Evolutionary conservation across 1,140 invertebrate genomes (phyloP), one percentile per base, ranked within the genome.

Genomic region (Oreohelix idahoensis): DNA sequence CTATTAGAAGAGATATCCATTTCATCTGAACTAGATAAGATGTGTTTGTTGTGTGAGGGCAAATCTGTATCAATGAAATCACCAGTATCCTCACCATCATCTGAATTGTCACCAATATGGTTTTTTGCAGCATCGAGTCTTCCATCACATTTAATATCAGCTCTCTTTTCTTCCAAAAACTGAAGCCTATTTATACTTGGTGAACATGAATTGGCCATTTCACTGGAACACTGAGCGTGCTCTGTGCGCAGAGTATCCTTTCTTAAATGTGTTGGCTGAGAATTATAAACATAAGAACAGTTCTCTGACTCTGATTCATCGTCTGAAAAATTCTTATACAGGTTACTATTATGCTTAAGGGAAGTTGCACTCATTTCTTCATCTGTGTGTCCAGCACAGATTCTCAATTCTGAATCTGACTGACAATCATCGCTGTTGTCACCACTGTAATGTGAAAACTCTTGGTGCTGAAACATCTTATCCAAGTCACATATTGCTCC

Each of bases 61-160:
- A 91, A 84, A 82, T 91, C 90, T 71, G 90, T 86, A 82, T 91
- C 90, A 82, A 91, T 91, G 83, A 89, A 91, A 82, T 91, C 90
- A n/a, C 90, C 90, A 63, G 88, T 86, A 70, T 91, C 90, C 58
- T 91, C 90, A 81, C 84, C 84, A 83, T 76, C 86, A 42, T 89
- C 88, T 29, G 75, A 70, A 26, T 45, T 71, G 26, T 69, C 51
- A 29, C 63, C 63, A 66, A 35, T n/a, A 32, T 23, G 63, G 17
- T 17, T 17, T 32, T 23, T 13, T 32, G 2, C 29, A 66, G 32
- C 63, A 23, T 58, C 51, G 32, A 66, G 29, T 66, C 63, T 66
- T 66, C 29, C 63, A 4, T 66, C 63, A 58, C 53, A 20, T 2
- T 20, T 58, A 8, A 17, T n/a, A 32, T 66, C 29, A 29, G 32